Evolutionary conservation across 2,888 invertebrate genomes (phyloP).

Genomic region (Acleris emargana): DNA sequence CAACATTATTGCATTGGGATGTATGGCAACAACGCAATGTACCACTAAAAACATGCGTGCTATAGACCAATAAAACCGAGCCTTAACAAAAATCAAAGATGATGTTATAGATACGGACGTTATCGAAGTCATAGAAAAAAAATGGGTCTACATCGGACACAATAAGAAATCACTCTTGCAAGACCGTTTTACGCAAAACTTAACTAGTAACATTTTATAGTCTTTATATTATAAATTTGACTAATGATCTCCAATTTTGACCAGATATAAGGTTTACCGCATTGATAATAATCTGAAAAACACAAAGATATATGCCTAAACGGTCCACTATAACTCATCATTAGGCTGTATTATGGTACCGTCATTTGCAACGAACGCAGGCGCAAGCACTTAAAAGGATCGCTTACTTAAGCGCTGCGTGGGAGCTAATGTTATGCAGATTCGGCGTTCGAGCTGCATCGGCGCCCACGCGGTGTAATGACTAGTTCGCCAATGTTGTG

Average conservation of each 20-base stretch:
- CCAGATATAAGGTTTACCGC: not conserved
- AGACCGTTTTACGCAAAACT: no score
- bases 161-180: no score
- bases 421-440: slow-evolving; percentile 13
- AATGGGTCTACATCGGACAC: no score
- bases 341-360: slow-evolving; percentile 6
- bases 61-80: no score
- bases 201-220: no score
- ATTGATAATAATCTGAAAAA: not conserved
- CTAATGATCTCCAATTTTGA: not conserved
- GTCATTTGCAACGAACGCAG: not conserved
- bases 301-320: slow-evolving; percentile 2
- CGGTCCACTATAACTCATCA: slow-evolving; percentile 5
- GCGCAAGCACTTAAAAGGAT: slow-evolving; percentile 26
- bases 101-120: no score
- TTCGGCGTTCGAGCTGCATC: slow-evolving; percentile 28
- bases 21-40: no score
- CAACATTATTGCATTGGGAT: no score
- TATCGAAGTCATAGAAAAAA: no score
- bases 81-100: no score
- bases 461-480: slow-evolving; percentile 20
- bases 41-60: no score
- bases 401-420: slow-evolving; percentile 10
- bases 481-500: slow-evolving; percentile 15
- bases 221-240: no score